Evolutionary conservation across 1,140 invertebrate genomes (phyloP), one percentile per base, ranked within the genome.

Genomic region (Acromyrmex charruanus): DNA sequence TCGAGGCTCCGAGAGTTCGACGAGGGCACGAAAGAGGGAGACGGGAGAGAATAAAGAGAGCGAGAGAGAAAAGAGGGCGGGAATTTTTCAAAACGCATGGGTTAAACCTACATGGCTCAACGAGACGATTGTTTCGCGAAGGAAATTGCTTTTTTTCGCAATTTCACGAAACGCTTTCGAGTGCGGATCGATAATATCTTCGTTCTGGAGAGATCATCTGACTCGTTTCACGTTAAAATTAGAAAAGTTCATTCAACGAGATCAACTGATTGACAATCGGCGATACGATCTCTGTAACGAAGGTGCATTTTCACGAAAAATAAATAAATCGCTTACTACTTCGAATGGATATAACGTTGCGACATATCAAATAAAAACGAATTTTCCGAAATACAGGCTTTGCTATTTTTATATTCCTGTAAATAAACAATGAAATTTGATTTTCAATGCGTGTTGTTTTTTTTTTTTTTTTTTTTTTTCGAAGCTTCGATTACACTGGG

Each of bases 141-240:
- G 80, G 71, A 84, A 84, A 84, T 84, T 84, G 80, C 69, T 84
- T 84, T 84, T 84, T 84, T 84, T 84, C 55, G 39, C 55, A 84
- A 81, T 81, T 81, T 44, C 28, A 12, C 44, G 18, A 21, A 28
- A 71, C 80, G 35, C 35, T n/a, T 74, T 58, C 55, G 39, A 84
- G 18, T 21, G 25, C 0, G 39, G 55, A 75, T 74, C 80, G 69
- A 82, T 82, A 84, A 61, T 84, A 75, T 44, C 58, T 74, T 35
- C 25, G 28, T 69, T 61, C 68, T 61, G 12, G 18, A 18, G 68
- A 74, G 35, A 82, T 74, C 68, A 18, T 51, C 53, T 84, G 35
- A 44, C 35, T 14, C 18, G 35, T 18, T 61, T 14, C 25, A 44
- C 39, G 55, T 49, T 61, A 28, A 61, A 74, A 84, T 84, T 84